A percentile compares a stretch with the other conserved stretches of the same genome.
These are phyloP conservation scores for Notiomystis cincta DNA, from an alignment of 2,113 vertebrate species.

Conservation along the genomic window DNA sequence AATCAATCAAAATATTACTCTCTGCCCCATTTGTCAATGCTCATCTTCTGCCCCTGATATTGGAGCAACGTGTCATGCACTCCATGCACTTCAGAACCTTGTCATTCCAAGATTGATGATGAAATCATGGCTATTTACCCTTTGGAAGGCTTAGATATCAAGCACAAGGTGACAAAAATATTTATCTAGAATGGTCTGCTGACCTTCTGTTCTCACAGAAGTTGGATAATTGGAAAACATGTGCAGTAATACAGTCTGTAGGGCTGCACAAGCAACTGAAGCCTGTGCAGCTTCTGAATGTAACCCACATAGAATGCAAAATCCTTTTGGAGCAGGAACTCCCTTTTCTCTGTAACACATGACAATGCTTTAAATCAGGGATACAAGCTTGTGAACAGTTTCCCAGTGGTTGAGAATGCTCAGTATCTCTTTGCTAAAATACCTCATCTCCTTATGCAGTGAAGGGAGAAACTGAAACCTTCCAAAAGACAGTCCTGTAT, in stretches of 20 bases:
- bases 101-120: constrained; percentile 6
- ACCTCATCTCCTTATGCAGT: background rate
- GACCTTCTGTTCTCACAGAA: constrained; percentile 35
- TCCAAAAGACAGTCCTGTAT: background rate
- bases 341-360: background rate
- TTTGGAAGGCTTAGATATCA: constrained; percentile 1
- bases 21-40: background rate
- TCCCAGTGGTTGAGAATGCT: background rate
- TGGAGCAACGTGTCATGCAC: background rate
- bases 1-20: background rate
- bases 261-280: background rate
- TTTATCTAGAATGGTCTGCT: constrained; percentile 1
- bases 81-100: background rate
- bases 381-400: background rate
- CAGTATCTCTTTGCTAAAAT: background rate
- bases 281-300: background rate
- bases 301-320: background rate
- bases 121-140: background rate
- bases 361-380: background rate
- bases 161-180: constrained; percentile 5
- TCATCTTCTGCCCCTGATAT: background rate
- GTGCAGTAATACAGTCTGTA: background rate
- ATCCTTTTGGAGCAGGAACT: background rate
- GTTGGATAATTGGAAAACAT: background rate
- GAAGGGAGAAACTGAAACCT: background rate